Evolutionary conservation across 1,140 invertebrate species (phyloP).

Genomic region (Zaprionus africanus): DNA sequence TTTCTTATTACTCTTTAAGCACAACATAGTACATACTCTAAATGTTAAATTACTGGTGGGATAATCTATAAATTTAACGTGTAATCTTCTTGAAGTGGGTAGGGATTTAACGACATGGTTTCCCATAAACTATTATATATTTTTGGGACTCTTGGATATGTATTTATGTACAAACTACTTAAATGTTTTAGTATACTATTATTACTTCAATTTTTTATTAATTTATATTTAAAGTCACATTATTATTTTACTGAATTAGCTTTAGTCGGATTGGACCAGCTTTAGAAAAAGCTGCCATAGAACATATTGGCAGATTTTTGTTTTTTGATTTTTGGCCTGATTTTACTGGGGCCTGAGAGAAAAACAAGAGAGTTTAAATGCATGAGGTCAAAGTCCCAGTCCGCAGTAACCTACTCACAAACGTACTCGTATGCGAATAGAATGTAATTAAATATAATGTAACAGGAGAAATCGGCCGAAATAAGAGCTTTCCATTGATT

Average conservation of each 20-base stretch:
- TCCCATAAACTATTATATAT: neutral
- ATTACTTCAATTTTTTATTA: neutral
- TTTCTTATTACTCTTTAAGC: neutral
- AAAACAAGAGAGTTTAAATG: too few relatives aligned
- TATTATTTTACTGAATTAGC: neutral
- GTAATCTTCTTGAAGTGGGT: neutral
- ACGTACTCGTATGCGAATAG: too few relatives aligned
- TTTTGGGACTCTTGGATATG: neutral
- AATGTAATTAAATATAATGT: too few relatives aligned
- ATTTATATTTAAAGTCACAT: neutral
- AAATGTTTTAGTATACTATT: neutral
- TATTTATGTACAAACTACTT: neutral
- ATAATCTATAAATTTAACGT: neutral
- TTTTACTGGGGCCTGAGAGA: too few relatives aligned
- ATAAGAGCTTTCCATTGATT: too few relatives aligned
- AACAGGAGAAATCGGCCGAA: too few relatives aligned
- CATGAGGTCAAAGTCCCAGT: too few relatives aligned
- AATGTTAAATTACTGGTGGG: slow-evolving; percentile 7
- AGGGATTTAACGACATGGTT: neutral
- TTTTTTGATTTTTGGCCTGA: too few relatives aligned
- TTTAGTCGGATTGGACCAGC: too few relatives aligned
- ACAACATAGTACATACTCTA: neutral
- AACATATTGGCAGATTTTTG: too few relatives aligned
- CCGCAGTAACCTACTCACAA: too few relatives aligned
- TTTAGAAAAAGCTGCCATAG: too few relatives aligned